Percentiles rank a stretch among this genome's conserved stretches.
phyloP scores from a whole-genome alignment of 2,797 vertebrate genomes.

The Podarcis siculus region DNA sequence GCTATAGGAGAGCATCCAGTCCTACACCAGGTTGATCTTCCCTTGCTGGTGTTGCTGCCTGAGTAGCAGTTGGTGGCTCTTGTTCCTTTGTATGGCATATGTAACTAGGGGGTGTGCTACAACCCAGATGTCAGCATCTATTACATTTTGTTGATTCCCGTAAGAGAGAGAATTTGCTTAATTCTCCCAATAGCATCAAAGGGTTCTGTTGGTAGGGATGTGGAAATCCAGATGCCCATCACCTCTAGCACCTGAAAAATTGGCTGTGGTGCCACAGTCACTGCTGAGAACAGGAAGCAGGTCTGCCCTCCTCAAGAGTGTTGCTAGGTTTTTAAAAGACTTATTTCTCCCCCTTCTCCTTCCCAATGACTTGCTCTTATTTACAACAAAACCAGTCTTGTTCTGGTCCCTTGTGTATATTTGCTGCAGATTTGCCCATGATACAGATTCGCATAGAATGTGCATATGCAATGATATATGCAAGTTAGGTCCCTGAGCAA shows the following conservation, averaged over 20 bases:
- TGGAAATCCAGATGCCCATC: not conserved
- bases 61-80: too few relatives aligned
- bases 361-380: conserved; percentile 83
- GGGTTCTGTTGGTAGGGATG: not conserved
- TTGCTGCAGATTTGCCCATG: too few relatives aligned
- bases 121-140: not conserved
- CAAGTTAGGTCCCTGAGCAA: too few relatives aligned
- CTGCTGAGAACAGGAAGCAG: not conserved
- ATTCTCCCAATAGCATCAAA: not conserved
- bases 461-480: too few relatives aligned
- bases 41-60: too few relatives aligned
- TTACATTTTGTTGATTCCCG: not conserved
- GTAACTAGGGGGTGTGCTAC: not conserved
- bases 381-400: conserved; percentile 86
- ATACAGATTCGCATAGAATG: too few relatives aligned
- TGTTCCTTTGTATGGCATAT: too few relatives aligned
- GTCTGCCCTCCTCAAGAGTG: conserved; percentile 63
- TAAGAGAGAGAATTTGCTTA: not conserved
- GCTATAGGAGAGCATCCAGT: too few relatives aligned
- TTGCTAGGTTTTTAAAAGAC: conserved; percentile 73
- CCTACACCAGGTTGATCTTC: too few relatives aligned
- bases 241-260: not conserved
- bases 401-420: conserved; percentile 85
- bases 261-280: not conserved
- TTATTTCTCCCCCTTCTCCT: not conserved